Conservation (phyloP, 2,113 vertebrate genomes). For the Myrmecophaga tridactyla region DNA sequence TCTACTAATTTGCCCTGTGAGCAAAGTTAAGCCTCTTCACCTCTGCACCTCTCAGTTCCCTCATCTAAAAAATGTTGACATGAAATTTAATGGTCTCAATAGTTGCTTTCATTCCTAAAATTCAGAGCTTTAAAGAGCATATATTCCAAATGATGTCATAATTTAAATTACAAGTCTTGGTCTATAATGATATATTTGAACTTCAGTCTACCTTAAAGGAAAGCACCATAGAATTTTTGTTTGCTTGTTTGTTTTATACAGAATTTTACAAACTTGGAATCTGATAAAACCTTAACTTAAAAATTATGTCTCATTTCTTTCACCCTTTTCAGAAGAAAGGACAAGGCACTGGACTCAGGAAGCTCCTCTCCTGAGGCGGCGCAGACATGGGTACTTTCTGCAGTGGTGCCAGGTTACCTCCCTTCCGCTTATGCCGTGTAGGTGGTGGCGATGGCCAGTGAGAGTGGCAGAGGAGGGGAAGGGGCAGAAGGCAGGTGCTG, state of each 20-base stretch:
- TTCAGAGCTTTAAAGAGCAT: constrained; percentile 16
- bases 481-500: background rate
- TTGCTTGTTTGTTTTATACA: background rate
- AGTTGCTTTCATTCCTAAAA: background rate
- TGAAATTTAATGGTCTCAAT: background rate
- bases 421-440: background rate
- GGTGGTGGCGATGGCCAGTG: background rate
- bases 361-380: background rate
- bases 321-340: background rate
- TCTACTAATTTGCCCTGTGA: background rate
- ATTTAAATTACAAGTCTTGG: constrained; percentile 21
- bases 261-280: constrained; percentile 8
- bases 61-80: background rate
- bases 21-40: background rate
- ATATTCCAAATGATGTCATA: background rate
- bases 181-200: constrained; percentile 9
- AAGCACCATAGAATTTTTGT: background rate
- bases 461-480: background rate
- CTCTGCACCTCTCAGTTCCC: background rate
- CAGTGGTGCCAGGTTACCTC: background rate
- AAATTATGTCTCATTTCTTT: background rate
- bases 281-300: constrained; percentile 1
- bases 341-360: background rate
- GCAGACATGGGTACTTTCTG: background rate
- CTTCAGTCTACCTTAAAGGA: background rate